phyloP scores from a whole-genome alignment of 2,888 invertebrate species.

The Metalampra italica region DNA sequence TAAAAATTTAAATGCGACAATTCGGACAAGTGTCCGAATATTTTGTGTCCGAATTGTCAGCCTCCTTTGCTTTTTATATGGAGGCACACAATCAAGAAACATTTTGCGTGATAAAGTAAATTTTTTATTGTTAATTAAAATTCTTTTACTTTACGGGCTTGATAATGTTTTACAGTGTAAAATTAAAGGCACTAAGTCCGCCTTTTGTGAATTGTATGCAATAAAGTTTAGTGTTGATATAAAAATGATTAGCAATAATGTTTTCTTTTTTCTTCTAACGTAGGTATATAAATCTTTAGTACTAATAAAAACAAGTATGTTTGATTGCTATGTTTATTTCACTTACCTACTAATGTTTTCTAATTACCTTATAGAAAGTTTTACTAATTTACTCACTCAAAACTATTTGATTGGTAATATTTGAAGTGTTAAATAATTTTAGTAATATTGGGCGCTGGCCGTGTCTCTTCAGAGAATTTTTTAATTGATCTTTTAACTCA shows the following conservation, averaged over 20 bases:
- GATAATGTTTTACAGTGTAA: constrained; percentile 37
- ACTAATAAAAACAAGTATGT: background rate
- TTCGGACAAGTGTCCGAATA: no score
- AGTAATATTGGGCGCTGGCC: no score
- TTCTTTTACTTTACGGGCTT: constrained; percentile 31
- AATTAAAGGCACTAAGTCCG: constrained; percentile 24
- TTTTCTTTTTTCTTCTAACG: background rate
- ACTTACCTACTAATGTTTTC: no score
- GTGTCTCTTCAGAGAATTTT: no score
- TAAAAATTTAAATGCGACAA: no score
- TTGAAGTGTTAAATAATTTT: no score
- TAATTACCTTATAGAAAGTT: no score
- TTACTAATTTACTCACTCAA: no score
- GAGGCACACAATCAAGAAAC: background rate
- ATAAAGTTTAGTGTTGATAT: constrained; percentile 1
- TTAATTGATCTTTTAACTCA: no score
- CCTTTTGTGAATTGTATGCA: constrained; percentile 7
- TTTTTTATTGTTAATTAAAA: constrained; percentile 39
- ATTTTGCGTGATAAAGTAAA: constrained; percentile 3
- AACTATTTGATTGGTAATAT: no score
- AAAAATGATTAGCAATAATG: constrained; percentile 3
- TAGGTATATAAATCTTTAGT: background rate
- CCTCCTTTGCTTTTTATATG: no score
- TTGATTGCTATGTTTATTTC: background rate
- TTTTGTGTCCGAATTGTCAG: no score